Conservation (phyloP, 2,888 invertebrate species). For the Apotomis capreana region DNA sequence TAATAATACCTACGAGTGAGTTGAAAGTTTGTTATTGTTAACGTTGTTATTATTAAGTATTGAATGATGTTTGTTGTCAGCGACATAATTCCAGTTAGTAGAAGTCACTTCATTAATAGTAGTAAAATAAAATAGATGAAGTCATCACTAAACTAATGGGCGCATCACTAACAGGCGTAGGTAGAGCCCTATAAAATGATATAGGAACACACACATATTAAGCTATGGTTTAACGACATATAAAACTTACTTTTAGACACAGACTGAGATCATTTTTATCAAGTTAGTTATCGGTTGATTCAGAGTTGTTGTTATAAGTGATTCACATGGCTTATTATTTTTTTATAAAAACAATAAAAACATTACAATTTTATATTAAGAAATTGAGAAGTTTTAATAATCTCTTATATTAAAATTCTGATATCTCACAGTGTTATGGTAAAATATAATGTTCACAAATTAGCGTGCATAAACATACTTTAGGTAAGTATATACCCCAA, state of each 20-base stretch:
- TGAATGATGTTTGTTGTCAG: not conserved
- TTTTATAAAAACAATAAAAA: too few species aligned
- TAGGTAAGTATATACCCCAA: not conserved
- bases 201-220: not conserved
- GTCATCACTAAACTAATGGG: conserved; percentile 1
- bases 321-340: not conserved
- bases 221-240: not conserved
- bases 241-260: not conserved
- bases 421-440: too few species aligned
- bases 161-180: too few species aligned
- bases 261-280: not conserved
- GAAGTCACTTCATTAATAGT: not conserved
- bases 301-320: not conserved
- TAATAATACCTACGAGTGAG: not conserved
- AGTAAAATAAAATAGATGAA: conserved; percentile 11
- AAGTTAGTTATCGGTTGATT: not conserved
- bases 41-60: not conserved
- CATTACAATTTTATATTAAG: too few species aligned
- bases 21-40: not conserved
- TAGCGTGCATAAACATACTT: too few species aligned
- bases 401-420: too few species aligned
- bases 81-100: not conserved
- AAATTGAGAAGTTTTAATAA: too few species aligned
- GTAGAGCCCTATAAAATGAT: not conserved
- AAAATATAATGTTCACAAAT: too few species aligned